Evolutionary conservation across 1,140 invertebrate species (phyloP), one percentile per base, ranked within the genome.

Genomic region (Acromyrmex heyeri): DNA sequence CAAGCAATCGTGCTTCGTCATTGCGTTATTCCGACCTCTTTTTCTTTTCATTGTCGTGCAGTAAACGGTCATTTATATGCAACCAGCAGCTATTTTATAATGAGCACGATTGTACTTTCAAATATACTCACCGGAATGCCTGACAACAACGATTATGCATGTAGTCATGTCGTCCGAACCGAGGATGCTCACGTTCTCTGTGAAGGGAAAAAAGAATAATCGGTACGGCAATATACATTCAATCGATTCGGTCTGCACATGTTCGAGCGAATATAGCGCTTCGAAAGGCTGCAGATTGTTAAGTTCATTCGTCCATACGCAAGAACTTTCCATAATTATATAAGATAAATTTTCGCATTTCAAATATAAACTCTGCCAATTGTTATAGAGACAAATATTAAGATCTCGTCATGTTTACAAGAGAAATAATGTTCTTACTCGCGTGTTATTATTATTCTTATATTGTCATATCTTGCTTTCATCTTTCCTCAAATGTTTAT

Each of bases 131-230:
- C 98, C 98, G 94, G 98, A 98, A 96, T 99, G 98, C 94, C 98
- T 96, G 48, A 99, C 96, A 75, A 99, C 97, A 65, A 98, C 97
- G 92, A 98, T 98, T 92, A 98, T 97, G 95, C 98, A 99, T 76
- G 98, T 99, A 87, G 99, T 99, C 88, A 97, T 97, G 96, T 99
- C 98, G 94, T 99, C 99, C 85, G 98, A 98, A 78, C 99, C 99
- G 79, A 99, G 96, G 88, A 99, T 98, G 93, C 95, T 97, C 59
- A 99, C 97, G 93, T 98, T 98, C 96, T 98, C 97, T 98, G 96
- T 5, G 91, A 92, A 88, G 88, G 75, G 4, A 24, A 69, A 86
- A 53, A 75, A 14, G 30, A 76, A 57, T 44, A 72, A 21, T 86
- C 61, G 62, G 16, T 53, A 59, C 7, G 18, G 18, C 38, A 61